Evolutionary conservation across 2,113 vertebrate species (phyloP).

Genomic region (Cheirogaleus medius): DNA sequence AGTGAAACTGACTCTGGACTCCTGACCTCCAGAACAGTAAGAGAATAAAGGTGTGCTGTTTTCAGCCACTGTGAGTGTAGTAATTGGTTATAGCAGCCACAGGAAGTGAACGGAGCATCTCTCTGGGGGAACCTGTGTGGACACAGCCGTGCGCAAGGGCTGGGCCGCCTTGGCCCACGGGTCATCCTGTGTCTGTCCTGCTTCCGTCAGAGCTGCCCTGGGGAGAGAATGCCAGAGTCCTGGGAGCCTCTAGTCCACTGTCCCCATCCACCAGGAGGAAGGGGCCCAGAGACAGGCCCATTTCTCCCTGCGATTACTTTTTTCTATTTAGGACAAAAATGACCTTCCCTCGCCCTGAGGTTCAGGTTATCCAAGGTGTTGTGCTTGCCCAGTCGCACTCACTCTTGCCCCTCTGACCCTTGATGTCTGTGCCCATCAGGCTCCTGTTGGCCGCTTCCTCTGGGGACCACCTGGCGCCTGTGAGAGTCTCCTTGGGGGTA

Average conservation of each 20-base stretch:
- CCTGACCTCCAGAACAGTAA: background rate
- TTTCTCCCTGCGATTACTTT: background rate
- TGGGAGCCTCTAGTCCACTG: background rate
- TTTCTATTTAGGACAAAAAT: background rate
- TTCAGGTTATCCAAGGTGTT: background rate
- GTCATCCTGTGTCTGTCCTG: background rate
- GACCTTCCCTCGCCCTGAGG: background rate
- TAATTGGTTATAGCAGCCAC: background rate
- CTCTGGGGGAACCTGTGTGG: background rate
- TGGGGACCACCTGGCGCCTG: background rate
- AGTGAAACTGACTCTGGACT: background rate
- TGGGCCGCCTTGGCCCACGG: background rate
- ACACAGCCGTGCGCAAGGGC: background rate
- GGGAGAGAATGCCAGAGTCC: background rate
- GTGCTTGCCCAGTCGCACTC: background rate
- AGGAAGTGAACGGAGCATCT: background rate
- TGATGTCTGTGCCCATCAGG: too few species aligned
- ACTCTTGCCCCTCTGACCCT: accelerated
- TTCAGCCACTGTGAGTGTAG: accelerated
- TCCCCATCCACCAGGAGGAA: background rate
- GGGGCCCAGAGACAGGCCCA: background rate
- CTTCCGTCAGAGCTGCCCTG: background rate
- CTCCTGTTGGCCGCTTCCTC: background rate
- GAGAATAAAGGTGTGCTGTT: background rate
- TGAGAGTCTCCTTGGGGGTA: background rate